These are phyloP conservation scores for Dendrolimus pini DNA, from an alignment of 2,888 invertebrate genomes.

Conservation along the genomic window DNA sequence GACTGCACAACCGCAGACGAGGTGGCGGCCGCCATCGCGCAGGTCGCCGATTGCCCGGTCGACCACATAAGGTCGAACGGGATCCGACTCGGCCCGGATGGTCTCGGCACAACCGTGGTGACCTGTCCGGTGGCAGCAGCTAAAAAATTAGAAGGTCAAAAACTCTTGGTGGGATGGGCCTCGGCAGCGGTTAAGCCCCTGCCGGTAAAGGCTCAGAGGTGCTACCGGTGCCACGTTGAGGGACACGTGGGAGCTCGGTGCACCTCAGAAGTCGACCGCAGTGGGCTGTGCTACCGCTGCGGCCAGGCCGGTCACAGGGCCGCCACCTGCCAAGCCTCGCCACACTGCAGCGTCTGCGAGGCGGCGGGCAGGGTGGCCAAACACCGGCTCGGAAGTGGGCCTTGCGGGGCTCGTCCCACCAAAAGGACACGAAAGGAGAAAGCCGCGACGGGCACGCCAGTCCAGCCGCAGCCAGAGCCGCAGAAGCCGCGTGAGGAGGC, in stretches of 20 bases:
- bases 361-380: neutral
- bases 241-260: neutral
- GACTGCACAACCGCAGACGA: no score
- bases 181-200: neutral
- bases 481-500: neutral
- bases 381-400: neutral
- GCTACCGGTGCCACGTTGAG: neutral
- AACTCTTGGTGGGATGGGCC: neutral
- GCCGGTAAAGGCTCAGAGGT: neutral
- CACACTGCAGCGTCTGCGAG: neutral
- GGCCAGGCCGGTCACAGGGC: neutral
- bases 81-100: neutral
- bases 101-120: neutral
- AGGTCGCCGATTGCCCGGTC: no score
- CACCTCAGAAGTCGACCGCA: neutral
- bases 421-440: neutral
- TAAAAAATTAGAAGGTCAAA: neutral
- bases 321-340: neutral
- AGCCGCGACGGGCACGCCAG: neutral
- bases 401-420: neutral
- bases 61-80: neutral
- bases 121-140: neutral
- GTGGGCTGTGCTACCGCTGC: neutral
- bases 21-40: no score
- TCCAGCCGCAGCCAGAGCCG: no score